Conservation (phyloP, 2,888 invertebrate genomes). For the Tipula vernalis region DNA sequence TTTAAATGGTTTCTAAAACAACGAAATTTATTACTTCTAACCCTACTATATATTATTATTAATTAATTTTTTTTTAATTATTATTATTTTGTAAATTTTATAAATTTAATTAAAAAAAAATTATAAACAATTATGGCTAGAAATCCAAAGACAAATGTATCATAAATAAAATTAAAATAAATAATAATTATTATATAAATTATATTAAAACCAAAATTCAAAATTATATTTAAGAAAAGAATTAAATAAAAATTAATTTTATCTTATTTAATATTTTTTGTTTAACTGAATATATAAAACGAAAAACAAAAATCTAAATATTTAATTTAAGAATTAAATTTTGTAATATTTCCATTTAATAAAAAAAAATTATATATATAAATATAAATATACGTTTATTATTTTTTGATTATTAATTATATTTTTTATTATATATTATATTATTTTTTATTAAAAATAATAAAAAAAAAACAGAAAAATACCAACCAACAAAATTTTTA, state of each 20-base stretch:
- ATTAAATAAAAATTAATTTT: background rate
- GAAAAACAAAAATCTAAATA: background rate
- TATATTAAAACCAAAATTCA: background rate
- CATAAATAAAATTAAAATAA: constrained; percentile 11
- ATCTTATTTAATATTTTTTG: background rate
- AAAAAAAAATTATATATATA: background rate
- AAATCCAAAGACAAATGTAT: constrained; percentile 20
- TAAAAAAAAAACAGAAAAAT: background rate
- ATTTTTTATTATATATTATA: constrained; percentile 6
- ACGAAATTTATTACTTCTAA: constrained; percentile 7
- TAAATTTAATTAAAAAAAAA: constrained; percentile 12
- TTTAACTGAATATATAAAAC: background rate
- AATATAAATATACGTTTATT: background rate
- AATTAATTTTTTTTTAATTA: background rate
- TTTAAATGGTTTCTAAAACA: constrained; percentile 11
- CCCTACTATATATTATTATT: background rate
- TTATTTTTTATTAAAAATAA: constrained; percentile 9
- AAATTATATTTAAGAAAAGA: background rate
- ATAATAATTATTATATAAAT: constrained; percentile 5
- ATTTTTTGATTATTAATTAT: constrained; percentile 1
- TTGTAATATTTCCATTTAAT: background rate
- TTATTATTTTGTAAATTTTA: background rate
- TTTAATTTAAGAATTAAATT: background rate
- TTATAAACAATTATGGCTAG: constrained; percentile 17
- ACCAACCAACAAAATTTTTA: background rate